Conservation (phyloP, 2,797 vertebrate genomes). For the Clarias laeviceps region DNA sequence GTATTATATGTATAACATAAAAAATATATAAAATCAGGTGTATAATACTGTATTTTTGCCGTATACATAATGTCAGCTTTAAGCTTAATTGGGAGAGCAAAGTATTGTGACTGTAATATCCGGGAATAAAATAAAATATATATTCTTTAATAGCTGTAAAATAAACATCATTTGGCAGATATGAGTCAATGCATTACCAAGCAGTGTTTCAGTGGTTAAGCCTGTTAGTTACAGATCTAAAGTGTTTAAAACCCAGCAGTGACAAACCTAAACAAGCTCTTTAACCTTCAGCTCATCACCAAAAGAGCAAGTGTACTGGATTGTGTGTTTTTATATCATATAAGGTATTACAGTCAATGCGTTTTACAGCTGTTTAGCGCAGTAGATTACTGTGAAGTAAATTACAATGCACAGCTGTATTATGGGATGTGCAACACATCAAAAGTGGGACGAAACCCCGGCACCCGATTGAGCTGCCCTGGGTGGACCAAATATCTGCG, state of each 20-base stretch:
- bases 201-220: neutral
- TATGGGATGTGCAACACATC: neutral
- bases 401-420: neutral
- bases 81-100: neutral
- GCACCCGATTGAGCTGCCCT: no score
- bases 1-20: no score
- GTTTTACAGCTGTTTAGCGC: neutral
- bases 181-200: neutral
- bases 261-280: neutral
- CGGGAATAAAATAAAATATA: no score
- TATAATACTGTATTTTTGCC: neutral
- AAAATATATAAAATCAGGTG: neutral
- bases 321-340: neutral
- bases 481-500: no score
- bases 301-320: neutral
- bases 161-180: neutral
- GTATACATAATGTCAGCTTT: neutral
- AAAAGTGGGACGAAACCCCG: no score
- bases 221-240: neutral
- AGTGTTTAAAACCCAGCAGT: no score
- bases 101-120: neutral
- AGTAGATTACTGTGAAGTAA: neutral
- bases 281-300: neutral
- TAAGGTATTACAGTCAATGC: neutral
- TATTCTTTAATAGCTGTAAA: neutral